phyloP scores from a whole-genome alignment of 2,797 vertebrate genomes.

The Malurus splendens region DNA sequence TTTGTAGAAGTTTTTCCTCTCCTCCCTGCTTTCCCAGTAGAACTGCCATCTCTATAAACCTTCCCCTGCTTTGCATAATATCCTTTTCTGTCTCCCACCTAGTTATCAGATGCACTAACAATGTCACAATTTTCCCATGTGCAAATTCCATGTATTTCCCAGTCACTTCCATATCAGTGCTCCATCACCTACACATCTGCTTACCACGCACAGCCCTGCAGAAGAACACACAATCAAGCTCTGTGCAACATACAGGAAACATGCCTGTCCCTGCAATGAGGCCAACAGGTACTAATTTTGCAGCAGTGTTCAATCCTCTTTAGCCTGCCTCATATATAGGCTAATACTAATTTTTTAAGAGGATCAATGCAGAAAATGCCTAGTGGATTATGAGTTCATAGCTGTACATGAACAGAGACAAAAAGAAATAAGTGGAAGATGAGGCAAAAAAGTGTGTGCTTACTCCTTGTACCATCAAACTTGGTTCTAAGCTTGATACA shows the following conservation, averaged over 20 bases:
- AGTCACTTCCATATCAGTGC: background rate
- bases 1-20: background rate
- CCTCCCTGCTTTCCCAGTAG: background rate
- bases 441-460: background rate
- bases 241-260: background rate
- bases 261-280: background rate
- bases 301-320: constrained; percentile 30
- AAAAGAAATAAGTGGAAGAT: background rate
- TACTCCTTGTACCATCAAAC: background rate
- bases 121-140: rapidly evolving
- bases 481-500: background rate
- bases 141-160: background rate
- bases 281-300: constrained; percentile 26
- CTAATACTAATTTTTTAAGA: constrained; percentile 53
- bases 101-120: background rate
- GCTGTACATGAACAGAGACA: background rate
- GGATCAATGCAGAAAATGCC: constrained; percentile 31
- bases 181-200: background rate
- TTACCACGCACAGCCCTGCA: background rate
- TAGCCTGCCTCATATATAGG: constrained; percentile 22
- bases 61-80: background rate
- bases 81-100: background rate
- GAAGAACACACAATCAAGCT: background rate
- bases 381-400: background rate
- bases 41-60: background rate